phyloP scores from a whole-genome alignment of 2,113 vertebrate genomes.

The Pogona vitticeps region DNA sequence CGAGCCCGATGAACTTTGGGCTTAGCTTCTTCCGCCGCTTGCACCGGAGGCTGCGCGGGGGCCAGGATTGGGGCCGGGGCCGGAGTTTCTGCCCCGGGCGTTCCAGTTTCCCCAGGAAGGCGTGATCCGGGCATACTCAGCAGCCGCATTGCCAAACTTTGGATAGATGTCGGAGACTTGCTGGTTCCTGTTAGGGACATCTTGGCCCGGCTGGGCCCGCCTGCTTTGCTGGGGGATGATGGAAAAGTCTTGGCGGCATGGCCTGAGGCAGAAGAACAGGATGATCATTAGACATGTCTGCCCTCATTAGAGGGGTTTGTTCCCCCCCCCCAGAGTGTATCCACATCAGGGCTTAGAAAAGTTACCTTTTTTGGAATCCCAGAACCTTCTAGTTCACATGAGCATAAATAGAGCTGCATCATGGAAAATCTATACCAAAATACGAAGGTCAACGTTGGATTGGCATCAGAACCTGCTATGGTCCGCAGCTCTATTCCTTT shows the following conservation, averaged over 20 bases:
- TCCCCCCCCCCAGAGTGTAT: no score
- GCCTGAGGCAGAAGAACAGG: conserved; percentile 66
- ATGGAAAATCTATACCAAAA: no score
- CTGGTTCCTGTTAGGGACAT: conserved; percentile 87
- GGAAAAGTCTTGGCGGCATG: conserved; percentile 82
- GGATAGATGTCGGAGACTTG: conserved; percentile 75
- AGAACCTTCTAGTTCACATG: not conserved
- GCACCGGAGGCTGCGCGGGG: conserved; percentile 35
- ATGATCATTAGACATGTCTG: not conserved
- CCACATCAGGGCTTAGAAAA: no score
- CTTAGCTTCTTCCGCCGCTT: conserved; percentile 24
- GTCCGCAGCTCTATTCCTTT: no score
- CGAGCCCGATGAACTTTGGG: conserved; percentile 87
- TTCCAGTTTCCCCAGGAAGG: conserved; percentile 21
- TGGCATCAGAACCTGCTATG: no score
- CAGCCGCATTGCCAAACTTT: conserved; percentile 74
- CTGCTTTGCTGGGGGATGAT: conserved; percentile 75
- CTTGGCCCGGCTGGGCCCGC: conserved; percentile 80
- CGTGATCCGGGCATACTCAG: conserved; percentile 67
- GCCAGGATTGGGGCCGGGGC: conserved; percentile 65
- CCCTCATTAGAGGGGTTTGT: not conserved
- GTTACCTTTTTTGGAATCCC: not conserved
- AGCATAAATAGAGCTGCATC: no score
- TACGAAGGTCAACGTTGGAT: no score
- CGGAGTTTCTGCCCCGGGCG: conserved; percentile 57